A percentile compares a stretch with the other conserved stretches of the same genome.
Evolutionary conservation across 2,888 invertebrate genomes (phyloP).

Genomic region (Cybosia mesomella): DNA sequence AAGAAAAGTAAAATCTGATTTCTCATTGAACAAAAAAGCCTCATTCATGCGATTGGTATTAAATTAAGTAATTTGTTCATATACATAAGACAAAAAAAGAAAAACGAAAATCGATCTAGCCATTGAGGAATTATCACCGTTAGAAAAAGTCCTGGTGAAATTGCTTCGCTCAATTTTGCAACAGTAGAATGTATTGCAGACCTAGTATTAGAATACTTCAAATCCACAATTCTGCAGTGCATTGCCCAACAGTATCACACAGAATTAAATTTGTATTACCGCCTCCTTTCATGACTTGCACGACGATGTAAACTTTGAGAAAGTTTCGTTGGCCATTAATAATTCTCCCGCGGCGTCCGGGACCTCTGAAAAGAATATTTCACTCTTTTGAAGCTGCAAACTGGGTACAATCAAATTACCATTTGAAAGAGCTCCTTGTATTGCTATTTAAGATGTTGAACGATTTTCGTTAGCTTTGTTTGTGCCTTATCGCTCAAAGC

Average conservation of each 20-base stretch:
- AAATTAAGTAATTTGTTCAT: too few species aligned
- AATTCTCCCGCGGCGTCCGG: slow-evolving; percentile 74
- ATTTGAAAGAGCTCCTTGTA: slow-evolving; percentile 77
- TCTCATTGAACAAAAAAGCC: too few species aligned
- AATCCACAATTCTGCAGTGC: slow-evolving; percentile 5
- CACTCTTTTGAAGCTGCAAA: slow-evolving; percentile 80
- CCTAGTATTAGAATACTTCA: too few species aligned
- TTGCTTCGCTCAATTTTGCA: too few species aligned
- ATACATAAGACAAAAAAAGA: too few species aligned
- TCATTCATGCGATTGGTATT: too few species aligned
- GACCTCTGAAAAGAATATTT: slow-evolving; percentile 81
- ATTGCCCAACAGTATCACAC: slow-evolving; percentile 35
- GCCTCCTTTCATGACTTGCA: slow-evolving; percentile 51
- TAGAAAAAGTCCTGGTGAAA: too few species aligned
- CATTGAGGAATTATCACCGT: too few species aligned
- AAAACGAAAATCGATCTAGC: too few species aligned
- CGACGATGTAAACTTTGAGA: slow-evolving; percentile 60
- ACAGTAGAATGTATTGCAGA: too few species aligned
- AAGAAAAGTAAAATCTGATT: too few species aligned
- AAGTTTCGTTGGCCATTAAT: slow-evolving; percentile 78
- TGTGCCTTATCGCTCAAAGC: slow-evolving; percentile 50
- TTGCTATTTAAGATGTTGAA: slow-evolving; percentile 73
- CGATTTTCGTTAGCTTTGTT: slow-evolving; percentile 71
- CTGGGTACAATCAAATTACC: slow-evolving; percentile 84
- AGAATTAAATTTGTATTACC: slow-evolving; percentile 40